phyloP scores from a whole-genome alignment of 2,113 vertebrate species.

The Nannospalax galili region DNA sequence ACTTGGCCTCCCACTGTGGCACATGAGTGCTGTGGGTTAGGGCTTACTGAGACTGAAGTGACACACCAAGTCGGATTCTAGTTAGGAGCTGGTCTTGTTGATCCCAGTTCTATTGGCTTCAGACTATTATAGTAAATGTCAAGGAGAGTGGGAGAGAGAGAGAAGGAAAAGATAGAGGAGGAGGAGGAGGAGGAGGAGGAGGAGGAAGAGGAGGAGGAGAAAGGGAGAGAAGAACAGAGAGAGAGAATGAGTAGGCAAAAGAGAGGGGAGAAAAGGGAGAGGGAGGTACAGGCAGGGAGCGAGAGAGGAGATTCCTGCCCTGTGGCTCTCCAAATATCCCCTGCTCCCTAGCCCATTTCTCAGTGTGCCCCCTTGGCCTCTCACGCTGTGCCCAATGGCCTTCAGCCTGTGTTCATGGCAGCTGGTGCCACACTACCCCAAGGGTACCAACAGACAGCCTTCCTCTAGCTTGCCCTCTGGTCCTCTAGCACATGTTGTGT shows the following conservation, averaged over 20 bases:
- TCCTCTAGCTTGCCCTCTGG: background rate
- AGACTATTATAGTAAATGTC: background rate
- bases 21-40: background rate
- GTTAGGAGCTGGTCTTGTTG: background rate
- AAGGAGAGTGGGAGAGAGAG: background rate
- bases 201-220: too few species aligned
- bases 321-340: fast-evolving
- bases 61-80: too few species aligned
- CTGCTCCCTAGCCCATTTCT: background rate
- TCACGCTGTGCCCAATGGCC: too few species aligned
- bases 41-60: background rate
- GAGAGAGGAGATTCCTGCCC: background rate
- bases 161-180: fast-evolving
- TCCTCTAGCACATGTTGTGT: background rate
- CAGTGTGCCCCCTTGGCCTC: background rate
- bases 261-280: too few species aligned
- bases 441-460: background rate
- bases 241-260: too few species aligned
- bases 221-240: background rate
- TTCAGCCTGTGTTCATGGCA: background rate
- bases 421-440: background rate
- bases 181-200: fast-evolving
- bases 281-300: background rate
- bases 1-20: fast-evolving
- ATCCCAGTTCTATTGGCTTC: background rate